A percentile compares a stretch with the other conserved stretches of the same genome.
These are phyloP conservation scores for Chymomyza fuscimana DNA, from an alignment of 2,888 invertebrate species.

Conservation along the genomic window DNA sequence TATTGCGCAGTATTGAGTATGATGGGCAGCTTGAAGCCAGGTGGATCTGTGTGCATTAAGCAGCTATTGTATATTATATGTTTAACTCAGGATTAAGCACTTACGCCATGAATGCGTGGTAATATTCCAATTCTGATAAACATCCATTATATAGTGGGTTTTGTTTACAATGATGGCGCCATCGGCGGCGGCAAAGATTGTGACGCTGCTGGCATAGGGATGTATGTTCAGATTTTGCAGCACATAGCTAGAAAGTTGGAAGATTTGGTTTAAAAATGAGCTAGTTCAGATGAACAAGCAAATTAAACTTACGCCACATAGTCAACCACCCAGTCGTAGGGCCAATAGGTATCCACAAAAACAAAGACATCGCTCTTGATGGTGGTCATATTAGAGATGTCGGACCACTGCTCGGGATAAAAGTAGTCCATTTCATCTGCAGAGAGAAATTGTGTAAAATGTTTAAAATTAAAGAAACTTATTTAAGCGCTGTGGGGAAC, in stretches of 20 bases:
- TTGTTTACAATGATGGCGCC: constrained; percentile 83
- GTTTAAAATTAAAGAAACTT: background rate
- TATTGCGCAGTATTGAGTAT: constrained; percentile 81
- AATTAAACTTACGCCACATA: constrained; percentile 82
- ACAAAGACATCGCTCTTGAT: constrained; percentile 84
- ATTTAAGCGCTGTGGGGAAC: background rate
- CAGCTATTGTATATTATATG: too few species aligned
- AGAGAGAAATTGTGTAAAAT: too few species aligned
- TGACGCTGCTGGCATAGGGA: constrained; percentile 85
- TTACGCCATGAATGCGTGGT: constrained; percentile 80
- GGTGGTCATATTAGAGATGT: constrained; percentile 69
- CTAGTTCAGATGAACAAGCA: too few species aligned
- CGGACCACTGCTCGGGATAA: constrained; percentile 31
- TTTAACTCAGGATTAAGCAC: constrained; percentile 21
- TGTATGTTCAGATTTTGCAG: constrained; percentile 84
- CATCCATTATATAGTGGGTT: constrained; percentile 83
- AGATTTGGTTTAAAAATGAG: background rate
- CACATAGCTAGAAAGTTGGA: constrained; percentile 78
- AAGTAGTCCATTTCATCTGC: constrained; percentile 54
- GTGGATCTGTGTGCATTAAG: constrained; percentile 79
- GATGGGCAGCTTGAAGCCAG: constrained; percentile 83
- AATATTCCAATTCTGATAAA: constrained; percentile 83
- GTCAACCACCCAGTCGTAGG: constrained; percentile 82
- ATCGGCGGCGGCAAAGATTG: constrained; percentile 84
- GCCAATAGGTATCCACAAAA: constrained; percentile 85